Evolutionary conservation across 2,797 vertebrate genomes (phyloP).

Genomic region (Siniperca undulata): DNA sequence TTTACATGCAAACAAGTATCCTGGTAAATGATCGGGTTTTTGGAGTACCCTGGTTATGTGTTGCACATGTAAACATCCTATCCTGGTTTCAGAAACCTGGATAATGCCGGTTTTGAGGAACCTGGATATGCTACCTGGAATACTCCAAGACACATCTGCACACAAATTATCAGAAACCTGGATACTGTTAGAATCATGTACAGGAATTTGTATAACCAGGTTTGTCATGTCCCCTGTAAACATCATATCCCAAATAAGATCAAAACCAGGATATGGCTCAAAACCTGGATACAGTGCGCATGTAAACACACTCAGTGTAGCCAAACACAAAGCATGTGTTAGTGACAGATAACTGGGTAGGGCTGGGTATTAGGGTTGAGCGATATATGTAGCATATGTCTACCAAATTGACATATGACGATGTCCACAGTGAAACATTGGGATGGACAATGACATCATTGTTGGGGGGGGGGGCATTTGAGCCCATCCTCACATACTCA

Average conservation of each 20-base stretch:
- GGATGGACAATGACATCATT: too few relatives aligned
- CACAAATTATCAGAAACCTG: not conserved
- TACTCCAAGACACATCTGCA: not conserved
- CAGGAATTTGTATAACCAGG: not conserved
- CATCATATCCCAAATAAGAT: not conserved
- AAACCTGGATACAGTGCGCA: not conserved
- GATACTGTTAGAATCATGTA: not conserved
- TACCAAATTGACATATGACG: too few relatives aligned
- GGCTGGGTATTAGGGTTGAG: too few relatives aligned
- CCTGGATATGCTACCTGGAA: not conserved
- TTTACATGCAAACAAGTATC: not conserved
- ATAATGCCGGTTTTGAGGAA: not conserved
- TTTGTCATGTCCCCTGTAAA: not conserved
- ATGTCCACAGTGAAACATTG: too few relatives aligned
- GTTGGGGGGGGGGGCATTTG: too few relatives aligned
- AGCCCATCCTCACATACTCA: too few relatives aligned
- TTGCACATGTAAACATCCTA: not conserved
- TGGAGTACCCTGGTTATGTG: not conserved
- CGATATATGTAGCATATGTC: too few relatives aligned
- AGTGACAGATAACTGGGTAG: not conserved
- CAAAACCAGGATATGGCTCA: not conserved
- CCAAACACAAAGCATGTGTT: constrained; percentile 23
- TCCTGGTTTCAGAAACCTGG: not conserved
- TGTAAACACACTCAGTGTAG: not conserved
- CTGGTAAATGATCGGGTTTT: not conserved